phyloP scores from a whole-genome alignment of 2,113 vertebrate genomes.

The Camelus bactrianus region DNA sequence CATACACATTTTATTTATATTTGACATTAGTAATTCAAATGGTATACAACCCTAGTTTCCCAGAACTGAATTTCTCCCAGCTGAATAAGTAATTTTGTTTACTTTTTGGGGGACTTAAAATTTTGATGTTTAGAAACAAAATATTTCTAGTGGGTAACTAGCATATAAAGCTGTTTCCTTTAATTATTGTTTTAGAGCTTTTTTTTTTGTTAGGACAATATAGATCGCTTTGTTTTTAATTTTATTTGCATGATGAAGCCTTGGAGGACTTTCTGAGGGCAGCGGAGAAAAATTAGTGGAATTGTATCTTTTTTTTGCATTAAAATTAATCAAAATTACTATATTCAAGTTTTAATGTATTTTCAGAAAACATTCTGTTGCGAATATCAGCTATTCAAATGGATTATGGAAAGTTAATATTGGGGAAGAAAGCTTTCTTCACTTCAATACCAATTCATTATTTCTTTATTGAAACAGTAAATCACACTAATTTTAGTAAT shows the following conservation, averaged over 20 bases:
- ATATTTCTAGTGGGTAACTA: conserved; percentile 34
- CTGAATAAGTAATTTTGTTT: conserved; percentile 61
- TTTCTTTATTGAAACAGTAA: conserved; percentile 54
- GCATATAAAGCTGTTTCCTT: conserved; percentile 17
- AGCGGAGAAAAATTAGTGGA: conserved; percentile 54
- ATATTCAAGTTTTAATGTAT: conserved; percentile 51
- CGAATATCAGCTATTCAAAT: conserved; percentile 48
- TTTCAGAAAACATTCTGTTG: conserved; percentile 47
- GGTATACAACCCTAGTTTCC: conserved; percentile 9
- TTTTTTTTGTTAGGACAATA: background rate
- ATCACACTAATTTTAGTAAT: conserved; percentile 45
- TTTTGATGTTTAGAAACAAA: conserved; percentile 56
- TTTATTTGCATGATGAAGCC: conserved; percentile 45
- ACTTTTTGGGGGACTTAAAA: background rate
- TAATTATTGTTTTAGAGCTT: conserved; percentile 24
- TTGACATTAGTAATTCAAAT: conserved; percentile 49
- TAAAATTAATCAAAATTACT: conserved; percentile 59
- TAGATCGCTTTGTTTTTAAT: conserved; percentile 35
- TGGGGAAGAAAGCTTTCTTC: background rate
- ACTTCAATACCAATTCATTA: background rate
- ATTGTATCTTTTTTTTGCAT: conserved; percentile 24
- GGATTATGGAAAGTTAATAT: conserved; percentile 40
- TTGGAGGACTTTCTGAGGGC: conserved; percentile 52
- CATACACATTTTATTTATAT: conserved; percentile 63
- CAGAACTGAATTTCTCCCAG: conserved; percentile 19